These are phyloP conservation scores for Coenonympha arcania DNA, from an alignment of 2,888 invertebrate species.

Conservation along the genomic window DNA sequence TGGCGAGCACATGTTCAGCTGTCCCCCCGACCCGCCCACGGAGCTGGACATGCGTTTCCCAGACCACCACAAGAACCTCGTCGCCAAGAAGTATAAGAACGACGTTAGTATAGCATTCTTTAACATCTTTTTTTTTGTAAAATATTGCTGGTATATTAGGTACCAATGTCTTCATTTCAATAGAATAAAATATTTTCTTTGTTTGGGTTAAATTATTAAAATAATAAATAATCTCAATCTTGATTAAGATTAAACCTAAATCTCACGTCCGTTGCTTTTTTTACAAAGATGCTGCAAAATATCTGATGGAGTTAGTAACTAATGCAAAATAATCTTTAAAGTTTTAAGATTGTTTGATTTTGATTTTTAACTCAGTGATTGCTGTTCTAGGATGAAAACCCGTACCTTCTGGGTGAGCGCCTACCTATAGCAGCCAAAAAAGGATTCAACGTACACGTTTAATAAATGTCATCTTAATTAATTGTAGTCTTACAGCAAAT, in stretches of 20 bases:
- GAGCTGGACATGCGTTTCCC: conserved; percentile 78
- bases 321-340: too few relatives aligned
- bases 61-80: conserved; percentile 79
- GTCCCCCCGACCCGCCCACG: conserved; percentile 76
- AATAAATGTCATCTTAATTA: conserved; percentile 40
- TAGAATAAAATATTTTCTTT: too few relatives aligned
- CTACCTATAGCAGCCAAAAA: conserved; percentile 95
- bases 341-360: too few relatives aligned
- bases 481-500: conserved; percentile 31
- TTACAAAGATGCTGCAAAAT: too few relatives aligned
- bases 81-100: conserved; percentile 84
- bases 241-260: too few relatives aligned
- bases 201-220: too few relatives aligned
- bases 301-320: too few relatives aligned
- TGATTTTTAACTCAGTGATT: conserved; percentile 6
- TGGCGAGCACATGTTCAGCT: conserved; percentile 97
- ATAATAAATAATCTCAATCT: too few relatives aligned
- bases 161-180: too few relatives aligned
- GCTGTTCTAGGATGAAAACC: conserved; percentile 80
- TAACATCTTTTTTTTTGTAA: neutral
- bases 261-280: too few relatives aligned
- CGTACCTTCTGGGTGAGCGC: conserved; percentile 88
- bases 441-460: conserved; percentile 79
- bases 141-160: too few relatives aligned
- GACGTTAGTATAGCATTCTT: conserved; percentile 45